Evolutionary conservation across 2,888 invertebrate species (phyloP), one percentile per base, ranked within the genome.

Genomic region (Cepaea hortensis): DNA sequence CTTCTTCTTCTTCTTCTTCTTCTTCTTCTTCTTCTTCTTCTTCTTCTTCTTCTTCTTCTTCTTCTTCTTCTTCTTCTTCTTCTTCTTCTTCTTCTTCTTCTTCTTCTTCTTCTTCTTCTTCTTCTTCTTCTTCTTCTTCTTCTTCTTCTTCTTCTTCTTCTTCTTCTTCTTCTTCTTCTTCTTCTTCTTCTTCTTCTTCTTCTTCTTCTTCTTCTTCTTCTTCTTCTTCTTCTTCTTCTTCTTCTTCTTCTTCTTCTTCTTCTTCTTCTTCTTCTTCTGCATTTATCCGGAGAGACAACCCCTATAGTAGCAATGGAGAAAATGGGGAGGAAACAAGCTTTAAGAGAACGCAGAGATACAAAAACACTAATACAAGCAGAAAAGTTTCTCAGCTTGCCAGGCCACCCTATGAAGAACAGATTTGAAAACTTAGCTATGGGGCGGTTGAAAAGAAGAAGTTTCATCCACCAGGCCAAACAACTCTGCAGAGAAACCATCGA

Each of bases 141-240:
- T 68, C 20, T 68, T 68, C 20, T 68, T 68, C 20, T 68, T 68
- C n/a, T 68, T 68, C 18, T 68, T 68, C 15, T 20, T n/a, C 18
- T 68, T 68, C 18, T 68, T 68, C 4, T 68, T 68, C 68, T 9
- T 68, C 18, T n/a, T 68, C 15, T 20, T 68, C 18, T 68, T 81
- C 65, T 81, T 81, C 81, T 81, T 65, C 62, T 81, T 65, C 65
- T 81, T 81, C 55, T 50, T 80, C 55, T 80, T 80, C 55, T 46
- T 46, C 55, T 80, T 46, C 80, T 80, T 50, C 55, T 80, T 46
- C 55, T 50, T 80, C 80, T 80, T 80, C 48, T 50, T 50, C 80
- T 50, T 80, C 50, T 80, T 80, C 80, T 50, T 50, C 55, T 50
- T 80, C 55, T 80, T 80, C 80, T 80, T 80, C 80, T 46, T 80